phyloP scores from a whole-genome alignment of 2,888 invertebrate genomes.

The Trilocha varians region DNA sequence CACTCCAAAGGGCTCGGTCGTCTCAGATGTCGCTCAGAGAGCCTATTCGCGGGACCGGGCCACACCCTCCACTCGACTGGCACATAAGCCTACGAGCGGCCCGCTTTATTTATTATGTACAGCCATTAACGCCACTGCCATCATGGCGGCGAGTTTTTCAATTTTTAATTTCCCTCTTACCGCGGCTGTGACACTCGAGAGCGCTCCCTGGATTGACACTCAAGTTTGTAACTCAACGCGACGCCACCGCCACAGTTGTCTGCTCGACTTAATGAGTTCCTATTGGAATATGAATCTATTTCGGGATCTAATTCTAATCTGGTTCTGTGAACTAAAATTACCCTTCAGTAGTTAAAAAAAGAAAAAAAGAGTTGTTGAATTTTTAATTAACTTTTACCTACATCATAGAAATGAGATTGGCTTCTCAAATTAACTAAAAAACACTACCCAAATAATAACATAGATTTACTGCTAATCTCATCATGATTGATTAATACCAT shows the following conservation, averaged over 20 bases:
- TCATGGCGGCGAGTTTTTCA: slow-evolving; percentile 70
- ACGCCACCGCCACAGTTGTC: slow-evolving; percentile 14
- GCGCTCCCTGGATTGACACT: slow-evolving; percentile 57
- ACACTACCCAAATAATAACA: no score
- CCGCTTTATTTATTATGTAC: slow-evolving; percentile 73
- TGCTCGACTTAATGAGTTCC: slow-evolving; percentile 31
- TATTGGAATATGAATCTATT: slow-evolving; percentile 23
- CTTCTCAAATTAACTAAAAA: no score
- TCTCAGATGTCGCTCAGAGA: slow-evolving; percentile 69
- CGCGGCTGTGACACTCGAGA: slow-evolving; percentile 44
- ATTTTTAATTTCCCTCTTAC: slow-evolving; percentile 70
- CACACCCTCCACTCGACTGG: slow-evolving; percentile 70
- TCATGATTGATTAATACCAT: no score
- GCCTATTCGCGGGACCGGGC: slow-evolving; percentile 67
- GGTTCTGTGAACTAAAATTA: no score
- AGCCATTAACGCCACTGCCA: slow-evolving; percentile 68
- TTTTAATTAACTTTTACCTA: no score
- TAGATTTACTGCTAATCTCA: no score
- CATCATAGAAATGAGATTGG: no score
- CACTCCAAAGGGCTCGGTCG: slow-evolving; percentile 64
- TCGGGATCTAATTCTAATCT: no score
- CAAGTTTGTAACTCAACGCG: slow-evolving; percentile 49
- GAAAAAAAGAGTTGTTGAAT: no score
- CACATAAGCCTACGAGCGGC: slow-evolving; percentile 67
- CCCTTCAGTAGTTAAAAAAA: no score